These are phyloP conservation scores for Lasioglossum vierecki DNA, from an alignment of 2,888 invertebrate species.

Conservation along the genomic window DNA sequence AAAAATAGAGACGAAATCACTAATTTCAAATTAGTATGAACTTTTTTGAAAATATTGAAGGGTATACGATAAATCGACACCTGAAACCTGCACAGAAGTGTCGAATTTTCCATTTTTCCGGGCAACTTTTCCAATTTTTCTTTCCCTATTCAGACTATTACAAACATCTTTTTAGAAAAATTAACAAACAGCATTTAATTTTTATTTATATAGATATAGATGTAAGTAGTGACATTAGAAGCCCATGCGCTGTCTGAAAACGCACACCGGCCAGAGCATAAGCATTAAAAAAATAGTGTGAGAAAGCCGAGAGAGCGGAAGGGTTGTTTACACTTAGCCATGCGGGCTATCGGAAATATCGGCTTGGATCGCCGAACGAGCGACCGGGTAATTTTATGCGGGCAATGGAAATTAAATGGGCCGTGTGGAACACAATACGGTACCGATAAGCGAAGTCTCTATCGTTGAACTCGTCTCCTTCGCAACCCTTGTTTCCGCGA, in stretches of 20 bases:
- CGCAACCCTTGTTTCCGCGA: not conserved
- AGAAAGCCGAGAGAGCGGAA: conserved; percentile 21
- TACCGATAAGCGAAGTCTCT: conserved; percentile 8
- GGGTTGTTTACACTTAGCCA: conserved; percentile 59
- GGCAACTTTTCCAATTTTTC: too few species aligned
- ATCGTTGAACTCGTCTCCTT: not conserved
- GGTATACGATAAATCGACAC: too few species aligned
- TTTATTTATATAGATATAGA: too few species aligned
- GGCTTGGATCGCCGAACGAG: conserved; percentile 67
- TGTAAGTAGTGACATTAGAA: too few species aligned
- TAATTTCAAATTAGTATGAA: not conserved
- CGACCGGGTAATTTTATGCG: conserved; percentile 55
- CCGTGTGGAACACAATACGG: conserved; percentile 34
- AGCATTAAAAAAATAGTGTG: not conserved
- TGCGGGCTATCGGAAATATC: conserved; percentile 83
- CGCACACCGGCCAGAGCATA: not conserved
- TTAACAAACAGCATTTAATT: too few species aligned
- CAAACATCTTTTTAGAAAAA: too few species aligned
- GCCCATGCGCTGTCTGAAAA: too few species aligned
- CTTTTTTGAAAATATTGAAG: too few species aligned
- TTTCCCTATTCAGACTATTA: too few species aligned
- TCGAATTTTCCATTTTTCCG: too few species aligned
- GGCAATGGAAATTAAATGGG: conserved; percentile 59
- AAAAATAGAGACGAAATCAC: not conserved
- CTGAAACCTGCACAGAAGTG: too few species aligned